Percentiles rank a stretch among this genome's conserved stretches.
Conservation (phyloP, 2,113 vertebrate genomes). For the Silurus meridionalis region DNA sequence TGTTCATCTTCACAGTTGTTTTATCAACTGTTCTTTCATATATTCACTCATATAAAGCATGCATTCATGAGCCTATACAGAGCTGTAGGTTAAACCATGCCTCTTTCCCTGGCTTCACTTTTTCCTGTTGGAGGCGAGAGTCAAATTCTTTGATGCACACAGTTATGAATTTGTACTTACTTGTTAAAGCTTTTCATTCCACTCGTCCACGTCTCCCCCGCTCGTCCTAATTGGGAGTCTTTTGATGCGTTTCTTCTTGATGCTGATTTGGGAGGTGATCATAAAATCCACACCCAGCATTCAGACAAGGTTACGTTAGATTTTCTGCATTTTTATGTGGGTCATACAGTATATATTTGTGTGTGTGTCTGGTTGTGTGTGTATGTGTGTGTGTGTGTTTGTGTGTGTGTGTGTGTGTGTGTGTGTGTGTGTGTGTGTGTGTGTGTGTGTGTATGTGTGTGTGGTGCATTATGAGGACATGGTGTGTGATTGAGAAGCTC, state of each 20-base stretch:
- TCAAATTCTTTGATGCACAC: neutral
- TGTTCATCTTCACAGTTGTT: neutral
- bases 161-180: neutral
- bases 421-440: constrained; percentile 37
- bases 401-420: constrained; percentile 37
- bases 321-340: constrained; percentile 54
- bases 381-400: constrained; percentile 38
- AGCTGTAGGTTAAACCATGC: neutral
- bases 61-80: neutral
- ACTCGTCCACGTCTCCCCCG: constrained; percentile 62
- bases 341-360: constrained; percentile 50
- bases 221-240: constrained; percentile 65
- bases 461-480: neutral
- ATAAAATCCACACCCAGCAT: constrained; percentile 54
- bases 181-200: constrained; percentile 53
- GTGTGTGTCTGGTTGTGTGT: constrained; percentile 47
- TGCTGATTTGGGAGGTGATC: constrained; percentile 53
- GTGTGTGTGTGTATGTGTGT: constrained; percentile 41
- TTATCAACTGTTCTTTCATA: neutral
- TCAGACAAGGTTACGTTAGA: constrained; percentile 50
- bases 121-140: neutral
- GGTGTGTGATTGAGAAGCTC: neutral
- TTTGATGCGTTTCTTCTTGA: constrained; percentile 59
- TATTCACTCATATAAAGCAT: constrained; percentile 7
- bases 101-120: neutral